phyloP scores from a whole-genome alignment of 53 echinoderm and acorn worm genomes.

The Echinarachnius parma region DNA sequence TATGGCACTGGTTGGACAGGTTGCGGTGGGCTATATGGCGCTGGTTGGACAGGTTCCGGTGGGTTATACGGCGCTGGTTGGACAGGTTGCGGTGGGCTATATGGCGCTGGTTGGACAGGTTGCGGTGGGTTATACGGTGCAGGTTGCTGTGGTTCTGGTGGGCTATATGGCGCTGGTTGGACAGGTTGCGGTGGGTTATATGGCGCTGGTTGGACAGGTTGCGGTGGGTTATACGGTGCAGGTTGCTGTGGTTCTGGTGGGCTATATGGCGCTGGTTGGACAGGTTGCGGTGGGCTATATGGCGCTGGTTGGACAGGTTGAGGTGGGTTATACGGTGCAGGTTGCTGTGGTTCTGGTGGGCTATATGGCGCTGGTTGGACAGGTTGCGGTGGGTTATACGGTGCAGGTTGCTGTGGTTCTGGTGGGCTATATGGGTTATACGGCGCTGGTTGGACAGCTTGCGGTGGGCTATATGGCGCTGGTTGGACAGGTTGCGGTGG shows the following conservation, averaged over 20 bases:
- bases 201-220: background rate
- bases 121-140: background rate
- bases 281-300: background rate
- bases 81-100: background rate
- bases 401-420: background rate
- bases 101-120: background rate
- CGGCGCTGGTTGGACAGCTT: background rate
- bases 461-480: background rate
- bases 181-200: too few relatives aligned
- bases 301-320: background rate
- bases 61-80: background rate
- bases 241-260: conserved; percentile 5
- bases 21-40: background rate
- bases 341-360: background rate
- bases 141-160: background rate
- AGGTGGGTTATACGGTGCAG: background rate
- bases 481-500: background rate
- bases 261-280: background rate
- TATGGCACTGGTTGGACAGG: background rate
- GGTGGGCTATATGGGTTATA: background rate
- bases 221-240: background rate
- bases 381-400: background rate
- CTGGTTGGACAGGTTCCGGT: background rate
- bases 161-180: too few relatives aligned
- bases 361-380: background rate